Conservation (phyloP, 2,797 vertebrate genomes). For the Hippoglossus hippoglossus region DNA sequence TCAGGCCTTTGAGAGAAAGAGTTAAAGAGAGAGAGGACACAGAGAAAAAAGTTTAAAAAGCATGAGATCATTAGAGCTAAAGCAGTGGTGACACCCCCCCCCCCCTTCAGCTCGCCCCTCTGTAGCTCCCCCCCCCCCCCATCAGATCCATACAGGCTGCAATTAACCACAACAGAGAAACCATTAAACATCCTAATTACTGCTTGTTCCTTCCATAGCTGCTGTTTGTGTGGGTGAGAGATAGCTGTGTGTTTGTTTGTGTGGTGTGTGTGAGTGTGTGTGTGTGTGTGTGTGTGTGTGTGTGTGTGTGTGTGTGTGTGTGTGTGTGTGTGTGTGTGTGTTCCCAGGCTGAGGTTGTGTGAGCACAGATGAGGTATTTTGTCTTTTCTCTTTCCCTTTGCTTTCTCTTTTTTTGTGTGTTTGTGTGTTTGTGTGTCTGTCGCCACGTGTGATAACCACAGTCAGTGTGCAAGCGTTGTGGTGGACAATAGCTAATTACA, state of each 20-base stretch:
- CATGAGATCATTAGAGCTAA: constrained; percentile 38
- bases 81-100: constrained; percentile 33
- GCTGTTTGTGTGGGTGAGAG: constrained; percentile 56
- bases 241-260: not conserved
- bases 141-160: constrained; percentile 67
- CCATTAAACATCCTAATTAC: constrained; percentile 77
- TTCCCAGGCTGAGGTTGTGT: constrained; percentile 2
- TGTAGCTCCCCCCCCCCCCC: constrained; percentile 1
- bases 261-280: not conserved
- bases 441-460: constrained; percentile 2
- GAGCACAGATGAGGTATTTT: constrained; percentile 3
- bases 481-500: constrained; percentile 65
- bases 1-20: not conserved
- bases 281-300: not conserved
- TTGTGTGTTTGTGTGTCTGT: not conserved
- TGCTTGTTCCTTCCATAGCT: constrained; percentile 67
- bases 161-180: constrained; percentile 81
- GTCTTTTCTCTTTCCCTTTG: not conserved
- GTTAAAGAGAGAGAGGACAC: constrained; percentile 8
- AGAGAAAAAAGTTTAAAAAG: not conserved
- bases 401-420: constrained; percentile 3
- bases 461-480: constrained; percentile 8
- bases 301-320: not conserved
- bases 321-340: too few relatives aligned
- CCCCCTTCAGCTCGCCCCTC: not conserved